Percentiles rank a stretch among this genome's conserved stretches.
Conservation (phyloP, 2,888 invertebrate species). For the Ennomos erosarius region DNA sequence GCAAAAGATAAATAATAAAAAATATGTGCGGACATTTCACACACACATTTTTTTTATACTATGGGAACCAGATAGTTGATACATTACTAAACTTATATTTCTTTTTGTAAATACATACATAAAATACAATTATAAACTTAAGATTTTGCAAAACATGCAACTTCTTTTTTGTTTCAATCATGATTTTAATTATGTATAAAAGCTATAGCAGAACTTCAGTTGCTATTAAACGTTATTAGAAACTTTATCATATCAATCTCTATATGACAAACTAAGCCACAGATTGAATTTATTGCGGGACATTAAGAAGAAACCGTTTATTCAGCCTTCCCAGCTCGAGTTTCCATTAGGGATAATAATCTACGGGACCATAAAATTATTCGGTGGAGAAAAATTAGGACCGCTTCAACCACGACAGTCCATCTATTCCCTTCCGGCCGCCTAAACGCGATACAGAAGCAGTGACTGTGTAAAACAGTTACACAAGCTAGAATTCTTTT, state of each 20-base stretch:
- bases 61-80: too few species aligned
- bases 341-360: slow-evolving; percentile 40
- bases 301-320: slow-evolving; percentile 28
- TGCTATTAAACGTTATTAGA: neutral
- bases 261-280: slow-evolving; percentile 26
- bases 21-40: too few species aligned
- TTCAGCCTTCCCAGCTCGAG: slow-evolving; percentile 29
- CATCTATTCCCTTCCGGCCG: slow-evolving; percentile 68
- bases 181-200: too few species aligned
- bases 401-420: slow-evolving; percentile 73
- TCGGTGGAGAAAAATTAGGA: slow-evolving; percentile 73
- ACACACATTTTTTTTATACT: too few species aligned
- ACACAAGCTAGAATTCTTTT: neutral
- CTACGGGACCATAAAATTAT: slow-evolving; percentile 56
- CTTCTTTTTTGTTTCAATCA: too few species aligned
- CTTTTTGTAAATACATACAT: too few species aligned
- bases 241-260: slow-evolving; percentile 18
- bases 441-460: slow-evolving; percentile 62
- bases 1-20: too few species aligned
- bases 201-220: neutral
- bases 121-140: too few species aligned
- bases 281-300: slow-evolving; percentile 28
- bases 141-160: too few species aligned
- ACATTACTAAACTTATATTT: too few species aligned
- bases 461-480: slow-evolving; percentile 17